Conservation (phyloP, 2,797 vertebrate genomes). For the Lycodopsis pacificus region DNA sequence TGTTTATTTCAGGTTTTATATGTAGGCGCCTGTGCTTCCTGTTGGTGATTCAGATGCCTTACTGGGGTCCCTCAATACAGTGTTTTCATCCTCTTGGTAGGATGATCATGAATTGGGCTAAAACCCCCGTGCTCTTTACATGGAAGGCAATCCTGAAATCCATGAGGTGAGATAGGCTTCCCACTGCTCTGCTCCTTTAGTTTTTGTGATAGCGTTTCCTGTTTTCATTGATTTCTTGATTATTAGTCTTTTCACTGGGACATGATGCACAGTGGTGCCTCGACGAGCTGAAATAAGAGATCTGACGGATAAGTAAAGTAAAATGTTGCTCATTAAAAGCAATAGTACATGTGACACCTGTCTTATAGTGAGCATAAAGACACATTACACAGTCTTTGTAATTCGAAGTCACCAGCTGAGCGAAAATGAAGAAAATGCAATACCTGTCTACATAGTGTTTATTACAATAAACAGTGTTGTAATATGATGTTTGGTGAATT, state of each 20-base stretch:
- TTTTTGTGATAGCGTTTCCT: neutral
- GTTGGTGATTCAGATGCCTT: conserved; percentile 29
- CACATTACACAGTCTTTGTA: neutral
- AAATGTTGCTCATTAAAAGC: neutral
- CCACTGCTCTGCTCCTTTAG: neutral
- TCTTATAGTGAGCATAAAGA: neutral
- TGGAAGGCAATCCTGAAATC: conserved; percentile 37
- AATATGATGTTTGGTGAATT: neutral
- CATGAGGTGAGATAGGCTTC: conserved; percentile 33
- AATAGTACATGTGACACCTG: neutral
- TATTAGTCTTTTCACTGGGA: neutral
- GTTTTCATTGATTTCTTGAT: neutral
- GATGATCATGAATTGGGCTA: conserved; percentile 12
- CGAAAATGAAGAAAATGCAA: neutral
- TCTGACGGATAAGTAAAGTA: neutral
- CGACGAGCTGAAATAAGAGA: neutral
- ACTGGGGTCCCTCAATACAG: conserved; percentile 7
- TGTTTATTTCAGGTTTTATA: conserved; percentile 28
- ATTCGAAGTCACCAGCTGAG: neutral
- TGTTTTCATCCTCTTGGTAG: conserved; percentile 11
- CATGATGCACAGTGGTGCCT: neutral
- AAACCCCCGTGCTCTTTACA: conserved; percentile 13
- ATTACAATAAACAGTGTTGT: neutral
- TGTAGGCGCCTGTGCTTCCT: conserved; percentile 8
- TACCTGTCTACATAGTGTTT: neutral